Evolutionary conservation across 2,797 vertebrate genomes (phyloP).

Genomic region (Yasuhikotakia modesta): DNA sequence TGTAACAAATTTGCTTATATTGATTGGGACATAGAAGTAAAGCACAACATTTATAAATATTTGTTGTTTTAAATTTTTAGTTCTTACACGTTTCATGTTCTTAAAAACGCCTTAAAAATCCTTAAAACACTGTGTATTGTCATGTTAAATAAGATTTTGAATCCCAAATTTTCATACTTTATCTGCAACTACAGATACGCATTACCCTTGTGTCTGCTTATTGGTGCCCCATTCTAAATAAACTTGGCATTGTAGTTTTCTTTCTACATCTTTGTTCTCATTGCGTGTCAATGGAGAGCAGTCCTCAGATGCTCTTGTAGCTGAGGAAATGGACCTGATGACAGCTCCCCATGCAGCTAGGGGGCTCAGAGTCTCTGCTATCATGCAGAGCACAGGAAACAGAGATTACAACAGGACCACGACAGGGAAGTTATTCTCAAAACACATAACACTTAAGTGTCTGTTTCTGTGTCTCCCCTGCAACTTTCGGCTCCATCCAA

Average conservation of each 20-base stretch:
- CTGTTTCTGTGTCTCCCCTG: conserved; percentile 35
- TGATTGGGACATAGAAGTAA: too few relatives aligned
- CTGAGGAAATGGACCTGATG: conserved; percentile 56
- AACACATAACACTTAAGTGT: conserved; percentile 48
- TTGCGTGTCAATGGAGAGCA: conserved; percentile 51
- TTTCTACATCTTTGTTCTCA: conserved; percentile 6
- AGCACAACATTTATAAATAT: too few relatives aligned
- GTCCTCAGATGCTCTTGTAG: conserved; percentile 37
- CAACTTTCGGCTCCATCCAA: conserved; percentile 33
- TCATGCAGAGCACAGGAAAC: conserved; percentile 62
- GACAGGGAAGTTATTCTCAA: conserved; percentile 61
- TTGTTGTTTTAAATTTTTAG: too few relatives aligned
- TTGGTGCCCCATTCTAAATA: conserved; percentile 22
- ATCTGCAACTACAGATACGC: conserved; percentile 2
- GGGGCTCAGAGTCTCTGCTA: conserved; percentile 40
- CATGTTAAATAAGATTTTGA: neutral
- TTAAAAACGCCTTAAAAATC: too few relatives aligned
- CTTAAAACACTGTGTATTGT: too few relatives aligned
- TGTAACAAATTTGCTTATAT: too few relatives aligned
- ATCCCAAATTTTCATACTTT: neutral
- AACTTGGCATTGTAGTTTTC: conserved; percentile 7
- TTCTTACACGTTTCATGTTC: too few relatives aligned
- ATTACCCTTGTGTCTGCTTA: neutral
- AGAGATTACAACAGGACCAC: conserved; percentile 53
- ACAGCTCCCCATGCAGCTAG: conserved; percentile 49